Evolutionary conservation across 2,797 vertebrate species (phyloP).

Genomic region (Epinephelus coioides): DNA sequence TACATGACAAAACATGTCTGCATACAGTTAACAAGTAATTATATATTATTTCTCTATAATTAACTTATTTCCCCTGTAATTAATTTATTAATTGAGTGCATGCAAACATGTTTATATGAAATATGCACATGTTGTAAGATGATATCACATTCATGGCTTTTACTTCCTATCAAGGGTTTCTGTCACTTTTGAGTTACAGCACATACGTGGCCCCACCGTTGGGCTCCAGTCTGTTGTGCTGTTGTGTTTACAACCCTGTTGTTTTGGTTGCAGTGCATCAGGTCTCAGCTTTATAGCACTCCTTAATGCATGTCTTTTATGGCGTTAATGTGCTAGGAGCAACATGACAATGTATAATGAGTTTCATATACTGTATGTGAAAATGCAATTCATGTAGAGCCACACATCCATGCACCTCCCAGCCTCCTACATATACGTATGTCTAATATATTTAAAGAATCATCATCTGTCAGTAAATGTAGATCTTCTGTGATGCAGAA

Average conservation of each 20-base stretch:
- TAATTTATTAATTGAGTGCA: too few relatives aligned
- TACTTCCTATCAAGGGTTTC: not conserved
- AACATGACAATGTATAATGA: conserved; percentile 16
- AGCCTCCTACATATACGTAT: conserved; percentile 13
- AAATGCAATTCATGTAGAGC: conserved; percentile 10
- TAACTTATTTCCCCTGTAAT: too few relatives aligned
- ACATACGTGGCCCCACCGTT: not conserved
- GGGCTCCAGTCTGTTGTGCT: conserved; percentile 1
- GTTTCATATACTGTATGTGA: conserved; percentile 3
- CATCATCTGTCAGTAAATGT: not conserved
- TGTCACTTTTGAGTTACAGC: not conserved
- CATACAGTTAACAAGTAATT: too few relatives aligned
- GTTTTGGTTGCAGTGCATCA: conserved; percentile 12
- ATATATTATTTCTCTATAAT: too few relatives aligned
- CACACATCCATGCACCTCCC: not conserved
- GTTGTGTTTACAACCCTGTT: conserved; percentile 14
- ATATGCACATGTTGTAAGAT: not conserved
- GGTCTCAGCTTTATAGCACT: not conserved
- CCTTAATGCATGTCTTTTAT: not conserved
- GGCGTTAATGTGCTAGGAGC: not conserved
- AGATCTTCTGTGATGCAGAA: not conserved
- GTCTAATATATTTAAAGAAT: conserved; percentile 19
- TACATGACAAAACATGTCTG: too few relatives aligned
- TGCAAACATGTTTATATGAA: not conserved
- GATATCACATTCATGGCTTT: not conserved